Evolutionary conservation across 1,140 invertebrate genomes (phyloP).

Genomic region (Drosophila orena): DNA sequence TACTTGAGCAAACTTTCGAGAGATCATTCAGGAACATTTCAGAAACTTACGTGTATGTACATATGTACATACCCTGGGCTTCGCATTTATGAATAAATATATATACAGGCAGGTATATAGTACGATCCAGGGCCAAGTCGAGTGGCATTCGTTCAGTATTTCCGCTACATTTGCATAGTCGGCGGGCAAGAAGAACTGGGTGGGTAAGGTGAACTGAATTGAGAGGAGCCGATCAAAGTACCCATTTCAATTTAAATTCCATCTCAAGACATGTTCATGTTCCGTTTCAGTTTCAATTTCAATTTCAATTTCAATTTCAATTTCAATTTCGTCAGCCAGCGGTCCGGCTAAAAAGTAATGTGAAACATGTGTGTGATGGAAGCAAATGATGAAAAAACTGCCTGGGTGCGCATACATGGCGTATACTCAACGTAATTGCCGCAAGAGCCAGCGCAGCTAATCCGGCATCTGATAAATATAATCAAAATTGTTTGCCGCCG

Average conservation of each 20-base stretch:
- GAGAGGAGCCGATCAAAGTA: conserved; percentile 10
- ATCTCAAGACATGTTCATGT: conserved; percentile 4
- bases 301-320: conserved; percentile 23
- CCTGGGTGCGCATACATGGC: conserved; percentile 34
- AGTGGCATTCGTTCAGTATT: conserved; percentile 60
- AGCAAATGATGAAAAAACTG: conserved; percentile 9
- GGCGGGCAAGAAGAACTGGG: conserved; percentile 16
- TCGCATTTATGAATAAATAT: conserved; percentile 8
- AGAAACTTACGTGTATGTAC: background rate
- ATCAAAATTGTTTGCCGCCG: conserved; percentile 41
- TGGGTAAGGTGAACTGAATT: conserved; percentile 33
- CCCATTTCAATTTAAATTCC: conserved; percentile 37
- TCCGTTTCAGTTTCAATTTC: background rate
- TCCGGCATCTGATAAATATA: conserved; percentile 72
- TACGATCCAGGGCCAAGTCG: conserved; percentile 39
- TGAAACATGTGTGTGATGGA: conserved; percentile 19
- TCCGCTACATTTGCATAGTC: conserved; percentile 79
- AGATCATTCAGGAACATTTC: conserved; percentile 35
- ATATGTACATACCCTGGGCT: background rate
- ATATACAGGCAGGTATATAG: conserved; percentile 20
- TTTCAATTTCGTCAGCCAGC: background rate
- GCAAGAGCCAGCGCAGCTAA: conserved; percentile 38
- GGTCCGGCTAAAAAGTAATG: conserved; percentile 1
- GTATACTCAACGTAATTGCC: conserved; percentile 62
- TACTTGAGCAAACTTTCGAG: conserved; percentile 61